Evolutionary conservation across 2,113 vertebrate genomes (phyloP).

Genomic region (Dipodomys merriami): DNA sequence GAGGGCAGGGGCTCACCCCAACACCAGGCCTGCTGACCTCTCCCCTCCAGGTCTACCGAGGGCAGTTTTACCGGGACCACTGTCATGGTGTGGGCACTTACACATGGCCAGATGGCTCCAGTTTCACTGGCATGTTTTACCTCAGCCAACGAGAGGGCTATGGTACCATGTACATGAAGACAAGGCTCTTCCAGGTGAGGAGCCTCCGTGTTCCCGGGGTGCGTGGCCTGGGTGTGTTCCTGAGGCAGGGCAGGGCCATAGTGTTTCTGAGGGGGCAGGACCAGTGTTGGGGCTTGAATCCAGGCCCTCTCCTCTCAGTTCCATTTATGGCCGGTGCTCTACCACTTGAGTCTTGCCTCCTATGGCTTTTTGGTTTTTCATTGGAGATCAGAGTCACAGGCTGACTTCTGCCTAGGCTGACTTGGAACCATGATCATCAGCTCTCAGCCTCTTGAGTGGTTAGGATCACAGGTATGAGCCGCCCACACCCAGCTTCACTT

Average conservation of each 20-base stretch:
- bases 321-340: not conserved
- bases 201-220: fast-evolving
- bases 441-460: not conserved
- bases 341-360: not conserved
- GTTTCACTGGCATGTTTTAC: conserved; percentile 91
- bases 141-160: conserved; percentile 92
- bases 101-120: conserved; percentile 88
- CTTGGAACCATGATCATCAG: not conserved
- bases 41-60: conserved; percentile 86
- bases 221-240: fast-evolving
- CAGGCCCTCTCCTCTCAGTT: too few species aligned
- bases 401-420: not conserved
- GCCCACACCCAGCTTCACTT: too few species aligned
- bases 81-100: conserved; percentile 88
- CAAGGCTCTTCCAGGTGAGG: conserved; percentile 89
- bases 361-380: not conserved
- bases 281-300: too few species aligned
- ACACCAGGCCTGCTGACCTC: fast-evolving
- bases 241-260: too few species aligned
- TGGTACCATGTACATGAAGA: conserved; percentile 85
- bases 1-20: not conserved
- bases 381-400: not conserved
- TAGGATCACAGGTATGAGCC: not conserved
- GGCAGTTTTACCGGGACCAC: conserved; percentile 91
- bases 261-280: not conserved